phyloP scores from a whole-genome alignment of 2,113 vertebrate species.

The Pantherophis guttatus region DNA sequence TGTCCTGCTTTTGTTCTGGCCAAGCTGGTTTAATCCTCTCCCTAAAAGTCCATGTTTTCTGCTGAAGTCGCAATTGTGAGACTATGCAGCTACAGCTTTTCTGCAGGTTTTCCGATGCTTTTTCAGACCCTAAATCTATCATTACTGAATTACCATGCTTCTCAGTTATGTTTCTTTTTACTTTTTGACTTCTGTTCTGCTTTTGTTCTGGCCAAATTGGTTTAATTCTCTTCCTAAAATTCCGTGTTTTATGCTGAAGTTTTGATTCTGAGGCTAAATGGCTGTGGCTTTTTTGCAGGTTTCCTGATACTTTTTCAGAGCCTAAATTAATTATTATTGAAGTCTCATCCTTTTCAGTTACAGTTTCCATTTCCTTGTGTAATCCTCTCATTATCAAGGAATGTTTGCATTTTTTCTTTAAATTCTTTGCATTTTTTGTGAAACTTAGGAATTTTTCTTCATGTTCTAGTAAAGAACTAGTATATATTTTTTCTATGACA shows the following conservation, averaged over 20 bases:
- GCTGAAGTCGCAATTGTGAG: neutral
- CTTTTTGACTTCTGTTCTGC: neutral
- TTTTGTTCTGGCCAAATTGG: neutral
- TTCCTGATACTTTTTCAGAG: neutral
- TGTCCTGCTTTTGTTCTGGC: neutral
- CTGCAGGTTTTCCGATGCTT: neutral
- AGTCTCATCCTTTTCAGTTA: no score
- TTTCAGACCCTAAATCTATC: neutral
- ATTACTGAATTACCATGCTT: neutral
- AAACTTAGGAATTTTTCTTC: neutral
- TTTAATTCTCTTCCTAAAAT: fast-evolving
- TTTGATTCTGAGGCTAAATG: neutral
- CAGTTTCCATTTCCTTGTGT: neutral
- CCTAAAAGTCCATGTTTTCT: neutral
- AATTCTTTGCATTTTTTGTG: neutral
- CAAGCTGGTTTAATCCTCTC: neutral
- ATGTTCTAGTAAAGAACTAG: neutral
- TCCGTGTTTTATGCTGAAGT: conserved; percentile 1
- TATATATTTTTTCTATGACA: no score
- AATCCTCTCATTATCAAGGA: neutral
- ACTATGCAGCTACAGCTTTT: neutral
- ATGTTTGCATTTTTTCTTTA: neutral
- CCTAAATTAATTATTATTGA: no score
- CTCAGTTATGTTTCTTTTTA: neutral
- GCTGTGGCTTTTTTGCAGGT: neutral